Evolutionary conservation across 2,113 vertebrate genomes (phyloP), one percentile per base, ranked within the genome.

Genomic region (Larimichthys polyactis): DNA sequence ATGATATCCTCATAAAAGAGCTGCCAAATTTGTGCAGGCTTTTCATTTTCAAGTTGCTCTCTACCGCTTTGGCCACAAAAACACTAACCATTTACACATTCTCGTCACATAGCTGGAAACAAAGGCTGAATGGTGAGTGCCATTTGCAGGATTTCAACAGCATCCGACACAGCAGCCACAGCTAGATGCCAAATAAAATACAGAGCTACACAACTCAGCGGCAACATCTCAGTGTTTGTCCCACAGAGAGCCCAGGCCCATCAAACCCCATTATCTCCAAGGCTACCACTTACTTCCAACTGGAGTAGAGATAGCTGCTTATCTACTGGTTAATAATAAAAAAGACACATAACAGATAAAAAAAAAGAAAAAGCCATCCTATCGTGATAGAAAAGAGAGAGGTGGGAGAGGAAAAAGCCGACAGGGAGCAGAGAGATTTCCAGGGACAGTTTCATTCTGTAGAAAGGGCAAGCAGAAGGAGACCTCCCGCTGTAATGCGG

Each of bases 261-360:
- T 92, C 93, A 91, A 91, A 89, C 75, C 83, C 78, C 87, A 91
- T 93, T 91, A 92, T 93, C 91, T 92, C 79, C 87, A 87, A 90
- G 90, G 85, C 89, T 89, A 85, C 87, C 84, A 90, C 90, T 94
- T 89, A 92, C 91, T 88, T 90, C 90, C 85, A 89, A 91, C 88
- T 85, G 91, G 77, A 91, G 88, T 84, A 65, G 85, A 91, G 91
- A 94, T 93, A 92, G 89, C 88, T 89, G 90, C 89, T 93, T 93
- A 92, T 93, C 93, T 91, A 36, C 82, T 93, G 83, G 91, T 94
- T 93, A 93, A 93, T 92, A 93, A 92, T 88, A 91, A 87, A 89
- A 87, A 90, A 91, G 86, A 93, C 87, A 92, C 82, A 90, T 82
- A 88, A 87, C 86, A 88, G 92, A 94, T 93, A 85, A 82, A 84